Evolutionary conservation across 1,140 invertebrate species (phyloP), one percentile per base, ranked within the genome.

Genomic region (Plodia interpunctella): DNA sequence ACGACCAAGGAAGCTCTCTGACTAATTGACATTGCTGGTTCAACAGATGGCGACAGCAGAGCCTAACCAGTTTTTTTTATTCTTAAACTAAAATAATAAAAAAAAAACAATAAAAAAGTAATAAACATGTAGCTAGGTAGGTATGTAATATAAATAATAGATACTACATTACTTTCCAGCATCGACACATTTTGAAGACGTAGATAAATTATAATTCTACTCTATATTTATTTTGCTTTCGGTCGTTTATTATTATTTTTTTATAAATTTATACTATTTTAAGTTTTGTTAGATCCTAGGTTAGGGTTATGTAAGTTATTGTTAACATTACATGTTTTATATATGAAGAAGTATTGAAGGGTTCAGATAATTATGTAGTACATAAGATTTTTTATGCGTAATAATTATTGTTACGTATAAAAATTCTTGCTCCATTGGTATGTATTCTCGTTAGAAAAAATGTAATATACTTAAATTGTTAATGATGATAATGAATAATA

Each of bases 1-100:
- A 83, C 74, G 4, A 76, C 76, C 1, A 70, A 71, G 51, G 83
- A 80, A 15, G 55, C 63, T 0, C 56, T 87, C 70, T 89, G 83
- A 89, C 80, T 87, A 70, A 30, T 66, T 50, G 35, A 79, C 35
- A 60, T 76, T 5, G 55, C 61, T 8, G 75, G 73, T 3, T 83
- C 81, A 0, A 74, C 64, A 49, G 71, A 74, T 62, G 80, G 75
- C n/a, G 73, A 80, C 20, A 86, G 83, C 65, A 68, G 59, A 49
- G 83, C 79, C 5, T 84, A 76, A 9, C 4, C 6, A 63, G 19
- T 62, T 17, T 51, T 52, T 63, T 57, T 55, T 20, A 32, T 54
- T 55, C 10, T 53, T 25, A n/a, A 4, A 2, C 8, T 17, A 15
- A 44, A 44, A 3, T 25, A 25, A 3, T n/a, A n/a, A n/a, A n/a